phyloP scores from a whole-genome alignment of 2,113 vertebrate genomes.

The Tyrannus savana region DNA sequence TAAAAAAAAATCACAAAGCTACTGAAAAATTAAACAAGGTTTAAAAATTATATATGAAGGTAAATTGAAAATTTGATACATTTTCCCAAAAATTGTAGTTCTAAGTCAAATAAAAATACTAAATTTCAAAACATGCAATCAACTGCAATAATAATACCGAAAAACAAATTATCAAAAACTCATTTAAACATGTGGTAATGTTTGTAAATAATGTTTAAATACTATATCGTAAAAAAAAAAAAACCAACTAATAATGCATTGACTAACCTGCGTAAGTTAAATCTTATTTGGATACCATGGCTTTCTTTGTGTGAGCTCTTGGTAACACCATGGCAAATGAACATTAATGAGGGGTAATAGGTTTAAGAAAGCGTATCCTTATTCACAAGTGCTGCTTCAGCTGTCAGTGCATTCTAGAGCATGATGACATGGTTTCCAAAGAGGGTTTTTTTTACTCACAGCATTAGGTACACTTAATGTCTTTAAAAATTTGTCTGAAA shows the following conservation, averaged over 20 bases:
- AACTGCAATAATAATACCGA: neutral
- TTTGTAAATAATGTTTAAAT: neutral
- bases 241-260: neutral
- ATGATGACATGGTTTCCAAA: neutral
- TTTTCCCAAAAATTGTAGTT: neutral
- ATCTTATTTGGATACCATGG: neutral
- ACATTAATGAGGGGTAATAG: neutral
- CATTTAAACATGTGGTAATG: neutral
- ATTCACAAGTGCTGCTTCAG: neutral
- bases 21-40: neutral
- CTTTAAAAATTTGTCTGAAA: neutral
- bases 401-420: neutral
- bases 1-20: neutral
- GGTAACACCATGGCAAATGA: neutral
- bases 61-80: neutral
- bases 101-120: neutral
- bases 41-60: neutral
- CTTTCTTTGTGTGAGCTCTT: neutral
- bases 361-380: neutral
- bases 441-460: neutral
- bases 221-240: neutral
- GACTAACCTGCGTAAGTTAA: neutral
- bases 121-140: neutral
- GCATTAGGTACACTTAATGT: neutral
- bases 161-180: neutral